A percentile compares a stretch with the other conserved stretches of the same genome.
phyloP scores from a whole-genome alignment of 2,888 invertebrate species.

The Phengaris arion region DNA sequence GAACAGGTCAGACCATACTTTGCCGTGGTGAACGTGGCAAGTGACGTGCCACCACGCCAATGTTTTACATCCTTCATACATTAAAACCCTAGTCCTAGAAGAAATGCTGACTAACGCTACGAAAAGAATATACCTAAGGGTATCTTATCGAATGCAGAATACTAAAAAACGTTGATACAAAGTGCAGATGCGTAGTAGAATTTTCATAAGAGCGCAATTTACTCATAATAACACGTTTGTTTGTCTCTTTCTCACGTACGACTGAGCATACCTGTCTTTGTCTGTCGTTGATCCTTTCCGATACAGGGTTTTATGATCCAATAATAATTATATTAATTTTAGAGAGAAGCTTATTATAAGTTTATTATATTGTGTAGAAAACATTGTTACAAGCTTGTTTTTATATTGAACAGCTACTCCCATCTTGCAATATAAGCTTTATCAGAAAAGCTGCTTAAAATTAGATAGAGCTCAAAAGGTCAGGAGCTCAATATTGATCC shows the following conservation, averaged over 20 bases:
- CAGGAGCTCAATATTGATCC: too few relatives aligned
- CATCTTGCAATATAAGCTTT: background rate
- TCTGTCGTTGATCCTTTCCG: constrained; percentile 34
- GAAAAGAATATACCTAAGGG: background rate
- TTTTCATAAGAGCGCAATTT: constrained; percentile 69
- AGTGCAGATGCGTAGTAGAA: constrained; percentile 53
- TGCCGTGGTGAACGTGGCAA: too few relatives aligned
- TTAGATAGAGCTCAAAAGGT: too few relatives aligned
- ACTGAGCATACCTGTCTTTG: constrained; percentile 34
- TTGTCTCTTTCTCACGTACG: constrained; percentile 46
- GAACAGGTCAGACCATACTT: too few relatives aligned
- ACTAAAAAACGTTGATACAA: constrained; percentile 34
- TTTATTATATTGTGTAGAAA: constrained; percentile 52
- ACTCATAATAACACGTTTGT: constrained; percentile 59
- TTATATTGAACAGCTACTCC: constrained; percentile 35
- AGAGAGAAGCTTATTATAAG: constrained; percentile 59
- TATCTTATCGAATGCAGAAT: background rate
- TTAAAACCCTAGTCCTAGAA: too few relatives aligned
- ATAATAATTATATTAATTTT: constrained; percentile 70
- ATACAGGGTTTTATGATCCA: constrained; percentile 50
- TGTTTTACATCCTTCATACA: too few relatives aligned
- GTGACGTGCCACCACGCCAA: too few relatives aligned
- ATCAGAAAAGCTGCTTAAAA: too few relatives aligned
- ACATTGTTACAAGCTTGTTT: constrained; percentile 45
- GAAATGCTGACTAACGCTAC: too few relatives aligned